phyloP scores from a whole-genome alignment of 2,113 vertebrate genomes.

The Actinemys pallida region DNA sequence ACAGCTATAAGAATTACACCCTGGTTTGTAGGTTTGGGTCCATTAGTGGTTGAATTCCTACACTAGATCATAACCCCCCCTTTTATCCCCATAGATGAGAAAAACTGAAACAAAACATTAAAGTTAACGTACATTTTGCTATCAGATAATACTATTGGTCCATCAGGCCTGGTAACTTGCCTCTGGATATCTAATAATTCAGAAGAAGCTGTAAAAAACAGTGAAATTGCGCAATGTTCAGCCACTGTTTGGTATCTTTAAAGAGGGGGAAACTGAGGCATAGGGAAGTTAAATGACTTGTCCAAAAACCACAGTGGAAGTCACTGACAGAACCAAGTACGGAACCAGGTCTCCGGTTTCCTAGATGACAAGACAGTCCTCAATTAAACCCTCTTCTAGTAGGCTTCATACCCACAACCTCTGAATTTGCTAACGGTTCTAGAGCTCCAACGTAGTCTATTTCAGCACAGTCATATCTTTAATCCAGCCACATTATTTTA shows the following conservation, averaged over 20 bases:
- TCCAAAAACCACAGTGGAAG: not conserved
- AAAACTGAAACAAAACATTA: not conserved
- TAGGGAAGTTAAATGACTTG: not conserved
- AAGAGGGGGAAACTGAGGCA: not conserved
- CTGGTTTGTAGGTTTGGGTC: not conserved
- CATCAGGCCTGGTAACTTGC: slow-evolving; percentile 13
- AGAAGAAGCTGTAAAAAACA: not conserved
- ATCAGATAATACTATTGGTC: not conserved
- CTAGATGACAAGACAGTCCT: not conserved
- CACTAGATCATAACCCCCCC: not conserved
- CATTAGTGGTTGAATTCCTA: not conserved
- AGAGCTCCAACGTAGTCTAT: not conserved
- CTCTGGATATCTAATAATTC: slow-evolving; percentile 29
- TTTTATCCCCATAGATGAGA: not conserved
- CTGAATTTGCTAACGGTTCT: not conserved
- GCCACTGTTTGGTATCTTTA: not conserved
- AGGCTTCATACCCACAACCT: not conserved
- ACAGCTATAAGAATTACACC: not conserved
- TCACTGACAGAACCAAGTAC: not conserved
- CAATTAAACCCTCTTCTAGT: not conserved
- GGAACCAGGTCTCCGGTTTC: not conserved
- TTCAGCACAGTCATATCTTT: not conserved
- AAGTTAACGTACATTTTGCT: not conserved
- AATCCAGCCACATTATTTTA: not conserved
- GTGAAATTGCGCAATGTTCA: not conserved